A percentile compares a stretch with the other conserved stretches of the same genome.
phyloP scores from a whole-genome alignment of 2,113 vertebrate species.

The Vidua macroura region DNA sequence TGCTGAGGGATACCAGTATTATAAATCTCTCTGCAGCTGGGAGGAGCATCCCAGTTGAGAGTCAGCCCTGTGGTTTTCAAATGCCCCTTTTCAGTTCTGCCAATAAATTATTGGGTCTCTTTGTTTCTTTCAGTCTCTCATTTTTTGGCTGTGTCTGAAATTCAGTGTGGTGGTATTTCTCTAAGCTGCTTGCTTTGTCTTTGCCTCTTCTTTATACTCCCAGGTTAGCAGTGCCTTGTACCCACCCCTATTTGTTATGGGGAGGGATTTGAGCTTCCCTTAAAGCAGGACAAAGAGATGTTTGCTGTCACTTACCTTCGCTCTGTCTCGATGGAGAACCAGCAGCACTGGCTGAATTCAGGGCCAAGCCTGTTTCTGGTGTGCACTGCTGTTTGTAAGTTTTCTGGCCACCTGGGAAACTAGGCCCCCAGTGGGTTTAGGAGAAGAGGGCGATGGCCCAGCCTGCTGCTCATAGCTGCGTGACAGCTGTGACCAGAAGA shows the following conservation, averaged over 20 bases:
- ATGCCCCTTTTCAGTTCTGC: constrained; percentile 65
- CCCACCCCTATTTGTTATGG: neutral
- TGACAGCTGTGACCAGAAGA: neutral
- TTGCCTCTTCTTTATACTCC: neutral
- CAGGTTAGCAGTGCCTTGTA: neutral
- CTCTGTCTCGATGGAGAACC: neutral
- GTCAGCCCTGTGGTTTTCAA: constrained; percentile 55
- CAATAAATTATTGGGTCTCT: constrained; percentile 75
- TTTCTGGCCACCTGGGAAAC: neutral
- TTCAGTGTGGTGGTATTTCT: neutral
- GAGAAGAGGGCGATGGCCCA: neutral
- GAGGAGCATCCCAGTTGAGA: constrained; percentile 58
- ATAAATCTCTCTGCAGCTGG: constrained; percentile 63
- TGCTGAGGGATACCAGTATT: constrained; percentile 72
- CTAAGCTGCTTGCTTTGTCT: neutral
- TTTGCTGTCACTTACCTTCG: neutral
- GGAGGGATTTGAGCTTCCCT: neutral
- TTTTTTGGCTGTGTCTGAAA: neutral
- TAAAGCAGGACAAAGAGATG: neutral
- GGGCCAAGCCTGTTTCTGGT: neutral
- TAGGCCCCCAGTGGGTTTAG: neutral
- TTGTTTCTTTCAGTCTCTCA: constrained; percentile 53
- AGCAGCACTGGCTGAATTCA: neutral
- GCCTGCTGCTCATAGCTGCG: neutral
- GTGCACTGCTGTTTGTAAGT: neutral